These are phyloP conservation scores for Myripristis murdjan DNA, from an alignment of 2,797 vertebrate genomes.

Conservation along the genomic window DNA sequence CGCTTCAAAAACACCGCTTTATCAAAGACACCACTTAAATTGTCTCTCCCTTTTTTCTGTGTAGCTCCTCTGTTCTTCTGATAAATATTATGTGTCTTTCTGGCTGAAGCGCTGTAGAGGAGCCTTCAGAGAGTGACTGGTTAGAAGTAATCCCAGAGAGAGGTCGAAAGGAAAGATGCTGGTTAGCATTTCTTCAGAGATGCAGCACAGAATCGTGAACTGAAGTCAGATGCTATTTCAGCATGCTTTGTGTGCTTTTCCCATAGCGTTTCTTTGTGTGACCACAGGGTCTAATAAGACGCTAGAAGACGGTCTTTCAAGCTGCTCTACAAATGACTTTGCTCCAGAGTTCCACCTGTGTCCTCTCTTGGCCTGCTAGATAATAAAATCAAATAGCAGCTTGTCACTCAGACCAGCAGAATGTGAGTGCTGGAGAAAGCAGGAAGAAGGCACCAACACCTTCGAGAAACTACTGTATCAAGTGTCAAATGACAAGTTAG, in stretches of 20 bases:
- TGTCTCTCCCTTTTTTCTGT: slow-evolving; percentile 70
- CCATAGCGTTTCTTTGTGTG: slow-evolving; percentile 70
- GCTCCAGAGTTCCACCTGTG: slow-evolving; percentile 70
- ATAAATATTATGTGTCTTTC: slow-evolving; percentile 82
- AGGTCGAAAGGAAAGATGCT: slow-evolving; percentile 78
- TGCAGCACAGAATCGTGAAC: slow-evolving; percentile 65
- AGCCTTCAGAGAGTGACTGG: slow-evolving; percentile 80
- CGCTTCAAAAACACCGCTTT: slow-evolving; percentile 83
- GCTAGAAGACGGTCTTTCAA: slow-evolving; percentile 70
- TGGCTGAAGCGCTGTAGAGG: slow-evolving; percentile 70
- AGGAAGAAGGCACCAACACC: slow-evolving; percentile 45
- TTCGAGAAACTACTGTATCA: slow-evolving; percentile 51
- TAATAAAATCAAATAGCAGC: slow-evolving; percentile 64
- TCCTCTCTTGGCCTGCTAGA: slow-evolving; percentile 65
- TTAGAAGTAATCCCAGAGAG: slow-evolving; percentile 83
- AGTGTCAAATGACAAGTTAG: slow-evolving; percentile 40
- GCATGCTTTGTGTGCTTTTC: slow-evolving; percentile 74
- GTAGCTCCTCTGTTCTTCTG: slow-evolving; percentile 75
- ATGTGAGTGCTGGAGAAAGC: slow-evolving; percentile 32
- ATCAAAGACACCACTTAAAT: slow-evolving; percentile 86
- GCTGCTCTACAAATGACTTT: slow-evolving; percentile 79
- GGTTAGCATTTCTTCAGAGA: slow-evolving; percentile 80
- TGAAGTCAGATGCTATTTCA: slow-evolving; percentile 74
- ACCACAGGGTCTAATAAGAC: slow-evolving; percentile 74
- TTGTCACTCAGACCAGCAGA: slow-evolving; percentile 63